phyloP scores from a whole-genome alignment of 2,888 invertebrate species.

The Chrysopilus asiliformis region DNA sequence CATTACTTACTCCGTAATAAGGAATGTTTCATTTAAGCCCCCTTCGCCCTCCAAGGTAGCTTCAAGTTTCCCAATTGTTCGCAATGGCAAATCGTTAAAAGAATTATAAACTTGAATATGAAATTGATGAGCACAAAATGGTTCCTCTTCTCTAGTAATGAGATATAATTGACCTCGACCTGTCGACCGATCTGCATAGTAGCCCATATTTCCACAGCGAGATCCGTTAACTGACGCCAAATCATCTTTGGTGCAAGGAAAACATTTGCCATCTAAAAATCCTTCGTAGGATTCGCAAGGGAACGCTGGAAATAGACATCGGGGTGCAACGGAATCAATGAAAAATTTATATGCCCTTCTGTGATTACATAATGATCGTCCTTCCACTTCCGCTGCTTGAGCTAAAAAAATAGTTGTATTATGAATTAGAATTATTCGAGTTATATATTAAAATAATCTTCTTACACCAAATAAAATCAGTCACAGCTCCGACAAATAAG shows the following conservation, averaged over 20 bases:
- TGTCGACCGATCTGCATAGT: conserved; percentile 73
- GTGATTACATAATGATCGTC: conserved; percentile 83
- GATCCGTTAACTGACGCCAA: conserved; percentile 35
- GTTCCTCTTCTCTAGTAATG: conserved; percentile 79
- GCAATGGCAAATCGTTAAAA: conserved; percentile 46
- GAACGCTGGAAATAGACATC: conserved; percentile 85
- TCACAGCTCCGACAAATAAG: conserved; percentile 81
- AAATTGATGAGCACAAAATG: conserved; percentile 88
- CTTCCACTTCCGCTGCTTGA: conserved; percentile 64
- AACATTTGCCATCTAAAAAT: conserved; percentile 65
- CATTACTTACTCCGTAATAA: conserved; percentile 67
- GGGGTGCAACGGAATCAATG: conserved; percentile 82
- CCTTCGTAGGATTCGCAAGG: conserved; percentile 75
- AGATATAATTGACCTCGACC: conserved; percentile 80
- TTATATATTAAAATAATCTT: too few relatives aligned
- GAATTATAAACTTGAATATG: conserved; percentile 69
- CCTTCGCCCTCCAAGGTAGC: conserved; percentile 68
- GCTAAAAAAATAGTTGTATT: too few relatives aligned
- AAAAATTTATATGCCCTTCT: conserved; percentile 87
- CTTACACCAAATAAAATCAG: conserved; percentile 78
- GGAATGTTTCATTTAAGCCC: conserved; percentile 76
- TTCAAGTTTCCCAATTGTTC: conserved; percentile 56
- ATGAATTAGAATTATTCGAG: too few relatives aligned
- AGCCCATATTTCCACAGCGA: conserved; percentile 85
- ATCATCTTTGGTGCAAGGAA: conserved; percentile 45